Percentiles rank a stretch among this genome's conserved stretches.
phyloP scores from a whole-genome alignment of 1,140 invertebrate species.

The Macrobrachium rosenbergii region DNA sequence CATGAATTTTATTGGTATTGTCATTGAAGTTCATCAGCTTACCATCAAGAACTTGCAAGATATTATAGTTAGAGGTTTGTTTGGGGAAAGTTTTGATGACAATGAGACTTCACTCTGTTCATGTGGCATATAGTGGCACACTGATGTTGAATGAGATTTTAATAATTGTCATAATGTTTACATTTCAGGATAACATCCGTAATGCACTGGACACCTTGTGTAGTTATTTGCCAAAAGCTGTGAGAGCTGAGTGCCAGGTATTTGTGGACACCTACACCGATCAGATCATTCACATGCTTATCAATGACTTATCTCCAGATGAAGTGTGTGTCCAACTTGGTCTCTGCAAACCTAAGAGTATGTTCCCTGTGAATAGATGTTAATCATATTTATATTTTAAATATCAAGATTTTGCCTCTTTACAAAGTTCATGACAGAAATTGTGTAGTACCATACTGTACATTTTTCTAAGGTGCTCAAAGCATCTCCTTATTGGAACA shows the following conservation, averaged over 20 bases:
- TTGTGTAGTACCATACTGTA: too few relatives aligned
- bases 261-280: constrained; percentile 84
- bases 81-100: too few relatives aligned
- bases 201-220: constrained; percentile 82
- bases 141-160: background rate
- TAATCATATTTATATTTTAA: background rate
- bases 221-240: constrained; percentile 76
- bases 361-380: background rate
- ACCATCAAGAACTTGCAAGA: too few relatives aligned
- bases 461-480: too few relatives aligned
- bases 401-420: too few relatives aligned
- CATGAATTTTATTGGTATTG: too few relatives aligned
- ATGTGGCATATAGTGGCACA: too few relatives aligned
- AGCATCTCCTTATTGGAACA: too few relatives aligned
- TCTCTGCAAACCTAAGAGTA: constrained; percentile 66
- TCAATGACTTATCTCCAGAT: constrained; percentile 82
- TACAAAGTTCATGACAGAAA: too few relatives aligned
- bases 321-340: constrained; percentile 86
- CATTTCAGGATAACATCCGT: constrained; percentile 78
- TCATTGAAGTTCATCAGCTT: too few relatives aligned
- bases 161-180: background rate
- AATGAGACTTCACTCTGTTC: too few relatives aligned
- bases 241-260: constrained; percentile 78
- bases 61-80: too few relatives aligned
- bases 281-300: constrained; percentile 82